These are phyloP conservation scores for Antheraea mylitta DNA, from an alignment of 1,140 invertebrate genomes.

Conservation along the genomic window DNA sequence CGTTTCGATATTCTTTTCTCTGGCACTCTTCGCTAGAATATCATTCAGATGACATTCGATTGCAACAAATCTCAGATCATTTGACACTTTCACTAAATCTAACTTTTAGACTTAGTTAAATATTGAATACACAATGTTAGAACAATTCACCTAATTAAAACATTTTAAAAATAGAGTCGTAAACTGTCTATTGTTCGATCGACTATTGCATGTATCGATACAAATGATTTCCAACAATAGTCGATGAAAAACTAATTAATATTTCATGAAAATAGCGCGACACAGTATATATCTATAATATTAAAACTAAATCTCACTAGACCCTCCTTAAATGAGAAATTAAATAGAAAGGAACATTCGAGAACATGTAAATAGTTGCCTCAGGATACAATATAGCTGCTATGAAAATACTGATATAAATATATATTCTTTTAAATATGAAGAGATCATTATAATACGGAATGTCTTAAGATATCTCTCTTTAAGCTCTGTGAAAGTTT, in stretches of 20 bases:
- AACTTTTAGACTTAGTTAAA: not conserved
- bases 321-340: conserved; percentile 6
- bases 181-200: not conserved
- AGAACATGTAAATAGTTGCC: conserved; percentile 5
- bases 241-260: not conserved
- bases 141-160: too few relatives aligned
- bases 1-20: too few relatives aligned
- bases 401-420: conserved; percentile 1
- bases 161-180: too few relatives aligned
- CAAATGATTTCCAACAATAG: not conserved
- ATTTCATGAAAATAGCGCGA: not conserved
- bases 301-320: conserved; percentile 10
- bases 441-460: conserved; percentile 3
- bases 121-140: not conserved
- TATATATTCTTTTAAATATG: not conserved
- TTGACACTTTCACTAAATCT: not conserved
- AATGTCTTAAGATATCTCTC: not conserved
- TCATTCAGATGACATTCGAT: not conserved
- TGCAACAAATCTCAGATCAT: not conserved
- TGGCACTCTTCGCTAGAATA: not conserved
- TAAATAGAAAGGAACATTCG: conserved; percentile 8
- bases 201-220: not conserved
- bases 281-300: not conserved
- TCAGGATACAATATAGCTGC: not conserved
- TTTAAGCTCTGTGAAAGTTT: not conserved